phyloP scores from a whole-genome alignment of 2,888 invertebrate genomes.

The Mimas tiliae region DNA sequence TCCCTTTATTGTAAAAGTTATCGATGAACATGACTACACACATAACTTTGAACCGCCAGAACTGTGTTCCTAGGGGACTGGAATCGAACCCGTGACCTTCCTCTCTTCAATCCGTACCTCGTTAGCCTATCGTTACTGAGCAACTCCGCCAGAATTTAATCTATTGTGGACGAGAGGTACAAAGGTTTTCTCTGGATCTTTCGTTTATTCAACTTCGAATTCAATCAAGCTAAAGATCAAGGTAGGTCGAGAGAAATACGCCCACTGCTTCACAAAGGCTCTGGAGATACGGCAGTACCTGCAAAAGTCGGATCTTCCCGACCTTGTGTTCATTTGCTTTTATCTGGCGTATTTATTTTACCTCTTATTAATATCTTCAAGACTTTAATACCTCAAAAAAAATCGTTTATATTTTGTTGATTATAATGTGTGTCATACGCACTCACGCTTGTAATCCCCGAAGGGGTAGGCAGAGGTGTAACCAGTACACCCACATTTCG shows the following conservation, averaged over 20 bases:
- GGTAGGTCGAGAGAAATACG: neutral
- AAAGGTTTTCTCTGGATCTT: neutral
- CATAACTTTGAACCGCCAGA: too few relatives aligned
- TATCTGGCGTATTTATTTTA: neutral
- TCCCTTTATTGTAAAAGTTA: too few relatives aligned
- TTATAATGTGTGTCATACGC: too few relatives aligned
- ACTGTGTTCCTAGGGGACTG: too few relatives aligned
- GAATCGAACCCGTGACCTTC: too few relatives aligned
- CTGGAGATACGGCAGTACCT: neutral
- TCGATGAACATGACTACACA: too few relatives aligned
- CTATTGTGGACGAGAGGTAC: neutral
- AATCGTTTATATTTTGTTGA: too few relatives aligned
- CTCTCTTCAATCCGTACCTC: neutral
- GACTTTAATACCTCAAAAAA: neutral
- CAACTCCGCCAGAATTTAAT: neutral
- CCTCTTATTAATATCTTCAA: neutral
- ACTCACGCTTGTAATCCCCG: too few relatives aligned
- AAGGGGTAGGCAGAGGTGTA: too few relatives aligned
- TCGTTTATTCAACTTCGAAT: neutral
- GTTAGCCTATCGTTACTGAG: neutral
- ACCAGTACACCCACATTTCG: too few relatives aligned
- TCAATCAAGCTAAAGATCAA: slow-evolving; percentile 6
- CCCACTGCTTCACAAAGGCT: slow-evolving; percentile 1
- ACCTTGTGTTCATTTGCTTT: neutral
- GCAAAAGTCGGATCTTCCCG: neutral